A percentile compares a stretch with the other conserved stretches of the same genome.
These are phyloP conservation scores for Mesocentrotus franciscanus DNA, from an alignment of 53 echinoderm and acorn worm genomes.

Conservation along the genomic window DNA sequence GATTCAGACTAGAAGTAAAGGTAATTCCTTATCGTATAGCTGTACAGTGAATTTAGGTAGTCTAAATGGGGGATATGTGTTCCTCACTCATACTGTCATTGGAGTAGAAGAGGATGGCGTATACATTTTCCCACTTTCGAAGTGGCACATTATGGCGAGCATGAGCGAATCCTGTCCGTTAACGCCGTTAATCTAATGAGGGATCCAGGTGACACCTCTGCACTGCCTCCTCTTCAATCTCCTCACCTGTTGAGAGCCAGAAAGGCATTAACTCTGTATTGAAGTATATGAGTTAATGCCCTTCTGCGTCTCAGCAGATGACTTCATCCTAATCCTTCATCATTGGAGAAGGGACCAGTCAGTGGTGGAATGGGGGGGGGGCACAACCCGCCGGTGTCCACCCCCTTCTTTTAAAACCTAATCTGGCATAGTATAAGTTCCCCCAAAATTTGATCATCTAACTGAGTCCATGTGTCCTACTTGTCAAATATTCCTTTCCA, in stretches of 20 bases:
- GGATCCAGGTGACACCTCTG: slow-evolving; percentile 13
- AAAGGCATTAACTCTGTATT: too few species aligned
- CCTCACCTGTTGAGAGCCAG: not conserved
- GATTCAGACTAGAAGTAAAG: too few species aligned
- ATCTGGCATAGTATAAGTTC: too few species aligned
- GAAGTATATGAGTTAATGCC: too few species aligned
- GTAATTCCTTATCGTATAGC: too few species aligned
- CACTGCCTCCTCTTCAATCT: not conserved
- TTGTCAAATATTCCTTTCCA: too few species aligned
- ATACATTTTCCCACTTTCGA: slow-evolving; percentile 46
- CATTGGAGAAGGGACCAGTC: not conserved
- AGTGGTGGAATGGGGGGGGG: not conserved
- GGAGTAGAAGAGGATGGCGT: not conserved
- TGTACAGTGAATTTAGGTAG: too few species aligned
- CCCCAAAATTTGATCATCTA: too few species aligned
- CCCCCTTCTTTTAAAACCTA: not conserved
- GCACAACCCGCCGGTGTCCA: not conserved
- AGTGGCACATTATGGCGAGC: slow-evolving; percentile 38
- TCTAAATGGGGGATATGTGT: not conserved
- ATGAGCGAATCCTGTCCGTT: slow-evolving; percentile 1
- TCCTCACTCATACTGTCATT: not conserved
- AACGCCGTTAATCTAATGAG: slow-evolving; percentile 32
- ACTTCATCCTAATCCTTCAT: not conserved
- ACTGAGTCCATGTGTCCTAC: too few species aligned
- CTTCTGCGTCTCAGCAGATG: too few species aligned